Percentiles rank a stretch among this genome's conserved stretches.
Conservation (phyloP, 2,797 vertebrate species). For the Halcyon badia region DNA sequence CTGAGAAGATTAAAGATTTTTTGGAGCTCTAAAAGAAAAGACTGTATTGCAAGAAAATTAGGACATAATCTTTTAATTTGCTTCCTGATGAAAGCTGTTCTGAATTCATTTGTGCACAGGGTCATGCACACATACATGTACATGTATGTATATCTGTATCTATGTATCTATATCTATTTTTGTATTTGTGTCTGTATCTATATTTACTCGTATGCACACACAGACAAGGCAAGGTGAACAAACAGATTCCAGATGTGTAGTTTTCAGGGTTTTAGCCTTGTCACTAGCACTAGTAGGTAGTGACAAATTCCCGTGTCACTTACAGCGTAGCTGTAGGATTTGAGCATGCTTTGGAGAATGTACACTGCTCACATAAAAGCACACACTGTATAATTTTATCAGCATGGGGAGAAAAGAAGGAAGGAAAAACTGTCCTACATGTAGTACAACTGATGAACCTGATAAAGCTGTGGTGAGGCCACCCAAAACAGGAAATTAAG, state of each 20-base stretch:
- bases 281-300: not conserved
- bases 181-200: too few species aligned
- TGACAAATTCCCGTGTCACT: not conserved
- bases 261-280: not conserved
- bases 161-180: not conserved
- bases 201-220: rapidly evolving
- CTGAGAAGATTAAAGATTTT: conserved; percentile 38
- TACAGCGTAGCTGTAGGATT: not conserved
- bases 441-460: not conserved
- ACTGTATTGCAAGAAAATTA: not conserved
- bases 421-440: not conserved
- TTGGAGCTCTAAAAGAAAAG: not conserved
- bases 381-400: not conserved
- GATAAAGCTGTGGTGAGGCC: not conserved
- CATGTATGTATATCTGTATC: not conserved
- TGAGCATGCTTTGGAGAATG: not conserved
- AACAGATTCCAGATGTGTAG: not conserved
- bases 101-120: not conserved
- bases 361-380: not conserved
- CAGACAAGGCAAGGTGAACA: not conserved
- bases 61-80: not conserved
- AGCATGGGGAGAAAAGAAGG: not conserved
- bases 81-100: not conserved
- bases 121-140: not conserved
- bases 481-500: not conserved